These are phyloP conservation scores for Rhagologus leucostigma DNA, from an alignment of 2,113 vertebrate genomes.

Conservation along the genomic window DNA sequence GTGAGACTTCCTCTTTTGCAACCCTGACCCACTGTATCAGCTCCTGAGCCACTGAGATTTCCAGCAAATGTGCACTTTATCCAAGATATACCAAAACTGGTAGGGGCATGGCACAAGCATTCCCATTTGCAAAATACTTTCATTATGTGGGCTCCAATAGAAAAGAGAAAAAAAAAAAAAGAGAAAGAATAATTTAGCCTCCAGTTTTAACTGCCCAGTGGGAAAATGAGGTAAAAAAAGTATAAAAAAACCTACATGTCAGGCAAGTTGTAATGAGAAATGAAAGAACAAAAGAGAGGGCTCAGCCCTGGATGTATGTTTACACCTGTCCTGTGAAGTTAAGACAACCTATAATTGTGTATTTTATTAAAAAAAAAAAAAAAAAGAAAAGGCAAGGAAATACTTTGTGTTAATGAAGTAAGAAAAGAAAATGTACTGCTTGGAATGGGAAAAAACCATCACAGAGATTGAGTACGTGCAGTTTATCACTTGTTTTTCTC, in stretches of 20 bases:
- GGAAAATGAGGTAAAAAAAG: neutral
- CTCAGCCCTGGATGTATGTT: neutral
- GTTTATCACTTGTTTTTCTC: neutral
- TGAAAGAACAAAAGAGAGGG: neutral
- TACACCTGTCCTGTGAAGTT: neutral
- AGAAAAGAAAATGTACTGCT: neutral
- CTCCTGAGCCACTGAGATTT: neutral
- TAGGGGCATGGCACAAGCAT: neutral
- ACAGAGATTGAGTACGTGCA: fast-evolving
- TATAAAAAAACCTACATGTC: neutral
- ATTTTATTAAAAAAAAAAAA: neutral
- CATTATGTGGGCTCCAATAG: neutral
- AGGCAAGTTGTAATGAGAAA: neutral
- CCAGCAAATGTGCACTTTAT: neutral
- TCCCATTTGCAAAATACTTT: neutral
- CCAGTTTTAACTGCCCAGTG: neutral
- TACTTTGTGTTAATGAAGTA: neutral
- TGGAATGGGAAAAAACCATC: neutral
- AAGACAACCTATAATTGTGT: neutral
- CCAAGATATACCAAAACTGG: neutral
- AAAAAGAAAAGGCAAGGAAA: neutral
- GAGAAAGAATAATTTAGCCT: neutral
- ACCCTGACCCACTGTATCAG: neutral
- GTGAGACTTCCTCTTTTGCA: neutral
- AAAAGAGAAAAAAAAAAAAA: neutral